Evolutionary conservation across 30 jellyfish, hydroid and myxozoan species (phyloP).

Genomic region (Turritopsis rubra): DNA sequence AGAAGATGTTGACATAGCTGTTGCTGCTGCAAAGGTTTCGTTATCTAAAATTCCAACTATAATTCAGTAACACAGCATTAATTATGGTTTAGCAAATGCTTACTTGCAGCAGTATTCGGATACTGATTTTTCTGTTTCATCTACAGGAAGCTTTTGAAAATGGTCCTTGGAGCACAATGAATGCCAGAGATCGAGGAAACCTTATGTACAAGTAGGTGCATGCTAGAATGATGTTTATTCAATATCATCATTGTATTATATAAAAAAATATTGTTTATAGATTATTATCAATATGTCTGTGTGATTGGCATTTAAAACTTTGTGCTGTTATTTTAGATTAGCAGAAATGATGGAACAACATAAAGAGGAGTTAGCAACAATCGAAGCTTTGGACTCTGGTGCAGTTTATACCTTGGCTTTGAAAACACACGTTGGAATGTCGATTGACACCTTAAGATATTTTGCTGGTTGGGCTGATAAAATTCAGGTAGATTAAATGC

Average conservation of each 20-base stretch:
- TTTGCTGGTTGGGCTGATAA: conserved; percentile 98
- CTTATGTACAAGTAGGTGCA: conserved; percentile 75
- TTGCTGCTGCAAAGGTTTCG: conserved; percentile 96
- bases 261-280: too few relatives aligned
- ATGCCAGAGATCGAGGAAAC: conserved; percentile 98
- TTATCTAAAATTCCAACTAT: not conserved
- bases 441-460: conserved; percentile 80
- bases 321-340: conserved; percentile 41
- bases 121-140: not conserved
- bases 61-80: too few relatives aligned
- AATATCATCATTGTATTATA: too few relatives aligned
- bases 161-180: conserved; percentile 97
- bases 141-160: conserved; percentile 81
- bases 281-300: too few relatives aligned
- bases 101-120: too few relatives aligned
- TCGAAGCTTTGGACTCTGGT: conserved; percentile 94
- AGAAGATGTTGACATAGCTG: conserved; percentile 97
- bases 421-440: conserved; percentile 97
- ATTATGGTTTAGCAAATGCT: too few relatives aligned
- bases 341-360: conserved; percentile 97
- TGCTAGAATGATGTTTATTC: too few relatives aligned
- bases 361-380: conserved; percentile 89
- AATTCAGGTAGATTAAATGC: conserved; percentile 49
- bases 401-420: conserved; percentile 96
- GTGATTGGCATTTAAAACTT: too few relatives aligned